Conservation (phyloP, 30 jellyfish, hydroid and myxozoan species). For the Sanderia malayensis region DNA sequence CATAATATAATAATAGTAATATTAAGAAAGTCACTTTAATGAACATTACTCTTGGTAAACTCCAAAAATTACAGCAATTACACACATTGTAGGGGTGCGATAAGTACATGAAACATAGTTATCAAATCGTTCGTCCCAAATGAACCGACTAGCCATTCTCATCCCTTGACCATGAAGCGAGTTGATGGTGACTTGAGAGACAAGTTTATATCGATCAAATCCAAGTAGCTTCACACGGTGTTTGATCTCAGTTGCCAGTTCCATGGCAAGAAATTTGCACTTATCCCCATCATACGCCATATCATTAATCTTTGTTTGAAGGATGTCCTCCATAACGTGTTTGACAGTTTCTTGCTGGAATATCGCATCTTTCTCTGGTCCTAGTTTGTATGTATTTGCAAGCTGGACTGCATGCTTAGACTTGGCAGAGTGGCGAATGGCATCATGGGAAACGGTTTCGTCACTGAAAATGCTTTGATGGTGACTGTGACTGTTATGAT, state of each 20-base stretch:
- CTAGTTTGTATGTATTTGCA: constrained; percentile 61
- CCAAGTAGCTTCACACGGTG: constrained; percentile 31
- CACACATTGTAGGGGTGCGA: constrained; percentile 47
- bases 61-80: constrained; percentile 50
- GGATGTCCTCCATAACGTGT: constrained; percentile 14
- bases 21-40: too few relatives aligned
- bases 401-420: background rate
- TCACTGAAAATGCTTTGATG: constrained; percentile 23
- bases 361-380: constrained; percentile 29
- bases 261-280: constrained; percentile 38
- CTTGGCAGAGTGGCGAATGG: background rate
- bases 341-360: constrained; percentile 33
- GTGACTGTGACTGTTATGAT: background rate
- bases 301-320: constrained; percentile 29
- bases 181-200: constrained; percentile 31
- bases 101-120: constrained; percentile 42
- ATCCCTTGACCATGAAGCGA: constrained; percentile 54
- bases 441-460: constrained; percentile 22
- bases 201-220: constrained; percentile 35
- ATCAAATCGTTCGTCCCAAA: constrained; percentile 65
- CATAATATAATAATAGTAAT: too few relatives aligned
- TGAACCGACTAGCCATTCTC: constrained; percentile 52
- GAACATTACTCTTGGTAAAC: constrained; percentile 52
- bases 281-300: constrained; percentile 31
- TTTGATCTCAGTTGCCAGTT: constrained; percentile 45